Conservation (phyloP, 2,797 vertebrate species). For the Gouania willdenowi region DNA sequence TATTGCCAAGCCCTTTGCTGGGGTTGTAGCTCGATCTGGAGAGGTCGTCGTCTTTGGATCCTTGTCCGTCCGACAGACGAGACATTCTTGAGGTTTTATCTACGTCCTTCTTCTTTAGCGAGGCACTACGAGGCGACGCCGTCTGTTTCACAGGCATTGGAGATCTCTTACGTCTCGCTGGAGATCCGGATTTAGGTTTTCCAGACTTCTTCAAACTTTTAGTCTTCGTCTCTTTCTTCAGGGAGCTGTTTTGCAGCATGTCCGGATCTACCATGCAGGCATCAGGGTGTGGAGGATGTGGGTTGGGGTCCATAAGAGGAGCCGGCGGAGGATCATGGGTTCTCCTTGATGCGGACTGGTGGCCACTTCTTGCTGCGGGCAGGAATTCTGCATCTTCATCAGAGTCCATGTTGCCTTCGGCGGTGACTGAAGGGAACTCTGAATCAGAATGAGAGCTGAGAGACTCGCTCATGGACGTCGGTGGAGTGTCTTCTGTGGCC, state of each 20-base stretch:
- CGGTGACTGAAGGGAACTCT: constrained; percentile 87
- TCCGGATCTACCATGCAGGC: constrained; percentile 98
- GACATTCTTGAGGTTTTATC: constrained; percentile 80
- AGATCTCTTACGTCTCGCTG: constrained; percentile 85
- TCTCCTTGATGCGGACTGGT: constrained; percentile 70
- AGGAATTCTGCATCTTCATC: constrained; percentile 95
- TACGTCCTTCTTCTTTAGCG: constrained; percentile 81
- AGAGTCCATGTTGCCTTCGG: constrained; percentile 88
- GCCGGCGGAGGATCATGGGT: constrained; percentile 86
- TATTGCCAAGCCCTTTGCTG: constrained; percentile 80
- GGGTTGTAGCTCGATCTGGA: constrained; percentile 82
- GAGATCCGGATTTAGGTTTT: constrained; percentile 88
- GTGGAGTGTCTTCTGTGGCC: constrained; percentile 89
- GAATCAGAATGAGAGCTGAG: constrained; percentile 94
- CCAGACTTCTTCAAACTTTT: constrained; percentile 82
- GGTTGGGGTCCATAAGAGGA: constrained; percentile 84
- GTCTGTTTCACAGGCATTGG: constrained; percentile 83
- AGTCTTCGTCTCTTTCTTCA: constrained; percentile 88
- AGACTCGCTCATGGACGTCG: constrained; percentile 92
- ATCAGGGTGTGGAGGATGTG: constrained; percentile 87
- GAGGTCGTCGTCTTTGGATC: constrained; percentile 83
- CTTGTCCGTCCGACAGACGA: constrained; percentile 75
- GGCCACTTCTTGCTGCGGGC: constrained; percentile 80
- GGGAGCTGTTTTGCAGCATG: constrained; percentile 72
- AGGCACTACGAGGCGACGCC: constrained; percentile 73